These are phyloP conservation scores for Clarias platycephalus DNA, from an alignment of 2,797 vertebrate species.

Conservation along the genomic window DNA sequence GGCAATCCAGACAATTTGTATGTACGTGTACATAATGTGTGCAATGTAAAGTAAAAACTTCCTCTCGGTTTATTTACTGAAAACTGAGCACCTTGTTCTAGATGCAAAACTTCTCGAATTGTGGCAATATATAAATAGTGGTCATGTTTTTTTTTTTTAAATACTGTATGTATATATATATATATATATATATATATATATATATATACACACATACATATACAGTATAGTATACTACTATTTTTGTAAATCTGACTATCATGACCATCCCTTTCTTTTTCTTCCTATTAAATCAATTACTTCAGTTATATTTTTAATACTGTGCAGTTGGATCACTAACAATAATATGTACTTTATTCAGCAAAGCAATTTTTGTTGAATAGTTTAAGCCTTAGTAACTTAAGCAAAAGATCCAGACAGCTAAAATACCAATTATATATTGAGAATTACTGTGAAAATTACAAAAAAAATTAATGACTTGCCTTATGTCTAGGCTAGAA, in stretches of 20 bases:
- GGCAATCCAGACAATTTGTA: slow-evolving; percentile 17
- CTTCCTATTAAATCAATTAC: slow-evolving; percentile 59
- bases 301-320: slow-evolving; percentile 47
- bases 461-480: slow-evolving; percentile 26
- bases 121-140: slow-evolving; percentile 81
- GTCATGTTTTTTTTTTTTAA: slow-evolving; percentile 71
- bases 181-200: slow-evolving; percentile 55
- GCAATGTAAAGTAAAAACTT: slow-evolving; percentile 62
- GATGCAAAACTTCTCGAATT: slow-evolving; percentile 76
- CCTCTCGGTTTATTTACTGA: slow-evolving; percentile 64
- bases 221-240: slow-evolving; percentile 64
- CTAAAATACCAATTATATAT: slow-evolving; percentile 52
- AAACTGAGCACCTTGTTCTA: slow-evolving; percentile 80
- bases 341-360: slow-evolving; percentile 24
- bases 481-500: slow-evolving; percentile 48
- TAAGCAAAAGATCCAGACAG: slow-evolving; percentile 39
- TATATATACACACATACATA: slow-evolving; percentile 54
- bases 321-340: slow-evolving; percentile 39
- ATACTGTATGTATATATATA: slow-evolving; percentile 48
- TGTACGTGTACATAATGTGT: slow-evolving; percentile 48
- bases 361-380: slow-evolving; percentile 30
- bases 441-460: slow-evolving; percentile 55
- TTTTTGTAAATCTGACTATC: slow-evolving; percentile 73
- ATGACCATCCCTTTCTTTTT: slow-evolving; percentile 59
- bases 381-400: slow-evolving; percentile 39